Evolutionary conservation across 2,797 vertebrate genomes (phyloP).

Genomic region (Sarcoramphus papa): DNA sequence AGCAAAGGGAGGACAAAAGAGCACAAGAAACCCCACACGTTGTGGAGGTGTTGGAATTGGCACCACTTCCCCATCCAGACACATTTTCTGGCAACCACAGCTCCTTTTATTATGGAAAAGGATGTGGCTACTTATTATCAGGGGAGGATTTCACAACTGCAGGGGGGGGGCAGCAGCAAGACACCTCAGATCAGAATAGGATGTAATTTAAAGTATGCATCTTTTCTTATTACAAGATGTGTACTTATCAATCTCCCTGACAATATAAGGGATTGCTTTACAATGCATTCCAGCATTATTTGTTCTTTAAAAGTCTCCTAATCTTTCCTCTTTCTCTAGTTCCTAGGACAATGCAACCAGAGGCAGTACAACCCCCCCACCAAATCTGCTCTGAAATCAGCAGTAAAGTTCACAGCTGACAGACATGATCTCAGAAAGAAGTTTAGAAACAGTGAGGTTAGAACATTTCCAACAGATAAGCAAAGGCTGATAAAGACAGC

Average conservation of each 20-base stretch:
- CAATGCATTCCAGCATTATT: not conserved
- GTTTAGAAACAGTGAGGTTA: not conserved
- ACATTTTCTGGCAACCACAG: not conserved
- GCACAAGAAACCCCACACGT: not conserved
- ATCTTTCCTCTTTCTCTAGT: not conserved
- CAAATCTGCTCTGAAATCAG: not conserved
- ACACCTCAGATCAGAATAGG: not conserved
- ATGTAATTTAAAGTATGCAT: not conserved
- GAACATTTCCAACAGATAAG: not conserved
- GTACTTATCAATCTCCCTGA: not conserved
- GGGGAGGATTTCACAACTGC: not conserved
- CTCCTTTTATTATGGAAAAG: not conserved
- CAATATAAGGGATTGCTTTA: not conserved
- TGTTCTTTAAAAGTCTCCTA: not conserved
- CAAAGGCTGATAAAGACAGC: not conserved
- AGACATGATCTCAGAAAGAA: not conserved
- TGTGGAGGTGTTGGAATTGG: not conserved
- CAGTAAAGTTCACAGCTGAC: not conserved
- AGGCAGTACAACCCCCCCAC: not conserved
- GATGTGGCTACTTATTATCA: not conserved
- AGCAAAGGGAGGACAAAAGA: not conserved
- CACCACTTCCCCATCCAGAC: not conserved
- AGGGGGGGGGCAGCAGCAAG: not conserved
- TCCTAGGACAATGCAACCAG: not conserved
- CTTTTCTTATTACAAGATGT: not conserved